Evolutionary conservation across 2,113 vertebrate species (phyloP), one percentile per base, ranked within the genome.

Genomic region (Acrocephalus arundinaceus): DNA sequence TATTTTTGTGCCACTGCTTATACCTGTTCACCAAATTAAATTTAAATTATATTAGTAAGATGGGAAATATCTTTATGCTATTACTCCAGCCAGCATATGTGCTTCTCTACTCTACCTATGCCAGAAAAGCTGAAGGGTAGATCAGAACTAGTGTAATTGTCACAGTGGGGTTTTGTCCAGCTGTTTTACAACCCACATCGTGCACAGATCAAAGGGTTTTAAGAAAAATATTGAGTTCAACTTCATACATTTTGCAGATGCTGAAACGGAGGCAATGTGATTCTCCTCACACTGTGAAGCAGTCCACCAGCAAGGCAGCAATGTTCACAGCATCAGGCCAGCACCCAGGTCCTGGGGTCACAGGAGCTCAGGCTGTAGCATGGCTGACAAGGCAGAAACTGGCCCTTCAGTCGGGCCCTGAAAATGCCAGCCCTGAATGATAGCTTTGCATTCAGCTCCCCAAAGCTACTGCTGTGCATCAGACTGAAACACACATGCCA

Each of bases 401-500:
- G 3, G 2, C 11, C 23, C 28, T n/a, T 0, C 0, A 57, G 19
- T 41, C 39, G 33, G n/a, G 22, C 43, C 46, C 37, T 23, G 22
- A 39, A 63, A 58, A 16, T 6, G 12, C 17, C 58, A 31, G 1
- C 2, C 2, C 15, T 13, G 51, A 37, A 11, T 1, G 4, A 24
- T 6, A 1, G 1, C 20, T 77, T 81, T 84, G 51, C 20, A 35
- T 67, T 59, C 30, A 21, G 15, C 23, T 75, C 11, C 61, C 30
- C 43, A 48, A 30, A 87, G 23, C 15, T 30, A 2, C 12, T 12
- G 27, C 35, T 30, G 13, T 0, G 1, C 25, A 35, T 14, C 70
- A 35, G 70, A 11, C 30, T 14, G 28, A 1, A 1, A 24, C 4
- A 2, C 12, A 21, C 10, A 2, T 0, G 1, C 33, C 55, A 41